Base-by-base conservation (phyloP, 2,113 vertebrate species). In the Otocyon megalotis region DNA sequence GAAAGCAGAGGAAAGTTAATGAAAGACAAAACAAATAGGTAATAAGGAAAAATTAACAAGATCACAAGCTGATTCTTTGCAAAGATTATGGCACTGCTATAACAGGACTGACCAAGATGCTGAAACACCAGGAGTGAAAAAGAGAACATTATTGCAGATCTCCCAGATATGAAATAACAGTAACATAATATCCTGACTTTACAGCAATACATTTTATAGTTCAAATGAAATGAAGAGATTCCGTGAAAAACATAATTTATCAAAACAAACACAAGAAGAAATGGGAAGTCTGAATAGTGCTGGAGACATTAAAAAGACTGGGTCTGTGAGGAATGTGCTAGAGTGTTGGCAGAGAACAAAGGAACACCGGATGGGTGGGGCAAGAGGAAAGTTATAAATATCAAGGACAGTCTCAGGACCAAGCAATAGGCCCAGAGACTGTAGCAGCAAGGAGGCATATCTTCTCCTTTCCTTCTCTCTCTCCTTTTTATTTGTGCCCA, bases 341-440 rank as follows among this genome's bases (percentile, higher is more conserved):
- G 32, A 17, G 19, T 8, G 3, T 30, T 30, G 48, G 37, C 1
- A 20, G 50, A 37, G 74, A 12, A 54, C 10, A 17, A 8, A 48
- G n/a, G 2, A 20, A 17, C 30, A 2, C 15, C 20, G 43, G 7
- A 1, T 1, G 1, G 19, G 0, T 0, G 0, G 43, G 1, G 4
- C 22, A 6, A 35, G 54, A 32, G 60, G 53, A 43, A 37, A 53
- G 76, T 11, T 19, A 17, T 3, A 8, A 74, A 35, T 3, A 5
- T 2, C 58, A 35, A 26, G 63, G 20, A 1, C 9, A 22, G 19
- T n/a, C 43, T 56, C 53, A 14, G 4, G 56, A 30, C n/a, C 48
- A 4, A 15, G 60, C 30, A 22, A 32, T 20, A 11, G 10, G 76
- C 19, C 37, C 82, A 79, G 26, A 65, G 62, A 19, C 8, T 2